Evolutionary conservation across 2,888 invertebrate species (phyloP).

Genomic region (Meiosimyza platycephala): DNA sequence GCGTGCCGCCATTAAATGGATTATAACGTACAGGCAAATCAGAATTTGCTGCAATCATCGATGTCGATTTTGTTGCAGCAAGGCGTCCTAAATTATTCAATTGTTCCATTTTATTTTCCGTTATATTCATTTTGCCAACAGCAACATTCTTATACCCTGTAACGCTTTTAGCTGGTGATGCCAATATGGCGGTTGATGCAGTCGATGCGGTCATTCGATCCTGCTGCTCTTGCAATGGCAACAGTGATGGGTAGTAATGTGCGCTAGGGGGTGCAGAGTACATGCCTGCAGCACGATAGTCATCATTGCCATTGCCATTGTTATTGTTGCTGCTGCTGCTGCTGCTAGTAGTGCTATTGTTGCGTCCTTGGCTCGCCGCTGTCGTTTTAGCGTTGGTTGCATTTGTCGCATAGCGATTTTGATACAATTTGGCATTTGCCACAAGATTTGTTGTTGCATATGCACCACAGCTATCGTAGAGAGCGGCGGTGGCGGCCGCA

Average conservation of each 20-base stretch:
- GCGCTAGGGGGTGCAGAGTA: conserved; percentile 67
- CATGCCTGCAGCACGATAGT: conserved; percentile 63
- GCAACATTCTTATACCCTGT: conserved; percentile 36
- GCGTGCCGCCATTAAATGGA: conserved; percentile 49
- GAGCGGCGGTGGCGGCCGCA: conserved; percentile 51
- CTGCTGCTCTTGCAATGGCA: conserved; percentile 45
- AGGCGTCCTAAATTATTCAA: conserved; percentile 56
- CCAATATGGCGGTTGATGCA: conserved; percentile 58
- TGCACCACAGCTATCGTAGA: conserved; percentile 67
- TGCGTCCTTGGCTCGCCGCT: conserved; percentile 5
- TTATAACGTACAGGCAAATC: conserved; percentile 47
- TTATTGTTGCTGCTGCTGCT: conserved; percentile 43
- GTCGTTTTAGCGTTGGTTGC: conserved; percentile 40
- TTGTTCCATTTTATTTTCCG: conserved; percentile 65
- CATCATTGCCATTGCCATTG: conserved; percentile 44
- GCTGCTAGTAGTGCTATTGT: conserved; percentile 40
- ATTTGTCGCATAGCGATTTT: conserved; percentile 62
- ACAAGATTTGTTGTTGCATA: conserved; percentile 68
- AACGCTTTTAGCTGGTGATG: conserved; percentile 57
- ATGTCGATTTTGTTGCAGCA: conserved; percentile 42
- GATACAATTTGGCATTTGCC: conserved; percentile 66
- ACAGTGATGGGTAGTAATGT: conserved; percentile 54
- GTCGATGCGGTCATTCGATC: conserved; percentile 62
- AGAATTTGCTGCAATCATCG: conserved; percentile 27
- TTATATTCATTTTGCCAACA: conserved; percentile 63